A percentile compares a stretch with the other conserved stretches of the same genome.
Evolutionary conservation across 2,113 vertebrate species (phyloP).

Genomic region (Pongo abelii): DNA sequence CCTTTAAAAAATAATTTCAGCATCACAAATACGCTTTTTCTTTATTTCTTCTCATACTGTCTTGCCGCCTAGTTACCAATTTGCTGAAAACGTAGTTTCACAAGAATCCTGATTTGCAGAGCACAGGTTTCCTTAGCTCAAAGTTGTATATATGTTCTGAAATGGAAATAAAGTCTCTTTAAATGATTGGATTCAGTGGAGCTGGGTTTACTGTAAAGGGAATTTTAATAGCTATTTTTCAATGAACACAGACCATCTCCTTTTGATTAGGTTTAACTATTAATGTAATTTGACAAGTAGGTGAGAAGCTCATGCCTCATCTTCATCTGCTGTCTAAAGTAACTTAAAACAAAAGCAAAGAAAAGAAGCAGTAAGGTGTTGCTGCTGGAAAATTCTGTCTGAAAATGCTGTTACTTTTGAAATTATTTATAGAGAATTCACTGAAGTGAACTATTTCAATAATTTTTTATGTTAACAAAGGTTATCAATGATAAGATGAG

Average conservation of each 20-base stretch:
- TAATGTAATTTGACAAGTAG: background rate
- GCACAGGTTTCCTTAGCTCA: constrained; percentile 29
- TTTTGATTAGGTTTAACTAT: background rate
- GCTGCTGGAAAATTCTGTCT: background rate
- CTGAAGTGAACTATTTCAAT: background rate
- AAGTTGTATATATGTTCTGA: background rate
- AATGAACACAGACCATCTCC: background rate
- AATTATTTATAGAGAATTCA: background rate
- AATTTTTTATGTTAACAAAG: background rate
- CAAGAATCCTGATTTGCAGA: constrained; percentile 51
- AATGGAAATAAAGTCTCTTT: constrained; percentile 16
- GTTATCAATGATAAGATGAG: background rate
- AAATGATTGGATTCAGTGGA: background rate
- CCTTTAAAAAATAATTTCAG: constrained; percentile 33
- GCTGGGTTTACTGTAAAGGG: background rate
- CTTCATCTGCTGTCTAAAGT: background rate
- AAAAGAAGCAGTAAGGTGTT: background rate
- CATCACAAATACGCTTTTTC: background rate
- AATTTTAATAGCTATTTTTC: background rate
- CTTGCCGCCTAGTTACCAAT: constrained; percentile 42
- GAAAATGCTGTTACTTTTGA: background rate
- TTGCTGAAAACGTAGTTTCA: constrained; percentile 69
- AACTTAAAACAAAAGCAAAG: background rate
- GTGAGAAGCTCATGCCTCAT: background rate
- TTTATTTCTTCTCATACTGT: constrained; percentile 4